These are phyloP conservation scores for Thripadectes ignobilis DNA, from an alignment of 2,797 vertebrate species.

Conservation along the genomic window DNA sequence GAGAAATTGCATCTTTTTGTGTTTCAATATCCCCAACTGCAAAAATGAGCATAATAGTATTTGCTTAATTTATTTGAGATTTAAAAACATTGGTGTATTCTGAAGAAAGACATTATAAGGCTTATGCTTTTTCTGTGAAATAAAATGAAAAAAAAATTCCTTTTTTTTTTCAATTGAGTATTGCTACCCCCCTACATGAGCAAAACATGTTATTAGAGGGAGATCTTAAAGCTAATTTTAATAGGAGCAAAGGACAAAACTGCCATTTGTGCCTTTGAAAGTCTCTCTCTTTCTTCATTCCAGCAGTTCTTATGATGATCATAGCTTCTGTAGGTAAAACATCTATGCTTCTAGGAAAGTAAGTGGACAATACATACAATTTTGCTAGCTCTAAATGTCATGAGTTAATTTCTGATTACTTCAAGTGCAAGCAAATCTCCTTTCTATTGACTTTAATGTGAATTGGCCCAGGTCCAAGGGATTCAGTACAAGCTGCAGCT, in stretches of 20 bases:
- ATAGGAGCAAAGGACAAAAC: background rate
- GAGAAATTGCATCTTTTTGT: background rate
- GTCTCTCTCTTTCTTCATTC: background rate
- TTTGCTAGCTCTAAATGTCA: conserved; percentile 12
- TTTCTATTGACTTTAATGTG: background rate
- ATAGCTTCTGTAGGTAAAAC: background rate
- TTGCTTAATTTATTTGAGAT: background rate
- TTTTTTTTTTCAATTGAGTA: background rate
- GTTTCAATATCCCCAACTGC: background rate
- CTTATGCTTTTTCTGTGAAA: background rate
- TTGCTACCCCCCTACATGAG: background rate
- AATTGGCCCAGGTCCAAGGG: background rate
- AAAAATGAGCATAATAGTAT: background rate
- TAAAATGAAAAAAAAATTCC: background rate
- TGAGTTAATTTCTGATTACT: conserved; percentile 4
- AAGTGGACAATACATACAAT: background rate
- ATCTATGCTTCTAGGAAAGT: background rate
- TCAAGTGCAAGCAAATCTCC: background rate
- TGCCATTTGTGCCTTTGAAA: background rate
- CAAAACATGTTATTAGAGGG: background rate
- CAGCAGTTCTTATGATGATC: background rate
- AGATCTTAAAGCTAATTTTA: background rate
- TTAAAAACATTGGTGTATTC: background rate
- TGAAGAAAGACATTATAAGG: background rate
- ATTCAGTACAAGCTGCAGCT: conserved; percentile 1